These are phyloP conservation scores for Neocloeon triangulifer DNA, from an alignment of 1,140 invertebrate genomes.

Conservation along the genomic window DNA sequence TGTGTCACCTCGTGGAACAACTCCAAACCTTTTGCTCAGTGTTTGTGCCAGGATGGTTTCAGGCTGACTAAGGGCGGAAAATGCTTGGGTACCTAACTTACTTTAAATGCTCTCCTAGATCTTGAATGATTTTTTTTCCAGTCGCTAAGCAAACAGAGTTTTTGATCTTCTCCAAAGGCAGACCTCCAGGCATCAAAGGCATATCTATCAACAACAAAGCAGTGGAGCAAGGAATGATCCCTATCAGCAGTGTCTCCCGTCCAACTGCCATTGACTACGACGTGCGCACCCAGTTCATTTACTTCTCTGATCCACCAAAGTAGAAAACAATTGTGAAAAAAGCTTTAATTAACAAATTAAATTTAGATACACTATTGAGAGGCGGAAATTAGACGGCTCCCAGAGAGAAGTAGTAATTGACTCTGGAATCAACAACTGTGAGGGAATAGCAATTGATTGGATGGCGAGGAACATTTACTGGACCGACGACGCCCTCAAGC, in stretches of 20 bases:
- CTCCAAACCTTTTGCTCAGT: slow-evolving; percentile 28
- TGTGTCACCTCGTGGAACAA: slow-evolving; percentile 37
- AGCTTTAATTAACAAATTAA: too few relatives aligned
- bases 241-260: slow-evolving; percentile 32
- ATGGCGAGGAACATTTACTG: slow-evolving; percentile 61
- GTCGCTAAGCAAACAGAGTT: slow-evolving; percentile 25
- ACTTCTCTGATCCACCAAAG: slow-evolving; percentile 39
- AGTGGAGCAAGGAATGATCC: slow-evolving; percentile 24
- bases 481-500: slow-evolving; percentile 39
- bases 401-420: slow-evolving; percentile 18
- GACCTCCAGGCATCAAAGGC: slow-evolving; percentile 37
- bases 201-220: slow-evolving; percentile 18
- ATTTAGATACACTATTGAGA: slow-evolving; percentile 22
- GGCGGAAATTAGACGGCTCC: slow-evolving; percentile 18
- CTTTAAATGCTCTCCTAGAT: neutral
- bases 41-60: slow-evolving; percentile 45
- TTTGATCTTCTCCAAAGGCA: slow-evolving; percentile 34
- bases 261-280: slow-evolving; percentile 47
- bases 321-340: too few relatives aligned
- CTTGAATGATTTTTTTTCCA: slow-evolving; percentile 13
- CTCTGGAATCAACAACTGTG: slow-evolving; percentile 27
- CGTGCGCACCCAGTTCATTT: slow-evolving; percentile 32
- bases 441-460: slow-evolving; percentile 57
- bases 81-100: slow-evolving; percentile 27
- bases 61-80: slow-evolving; percentile 25